Evolutionary conservation across 2,797 vertebrate genomes (phyloP).

Genomic region (Glyptemys insculpta): DNA sequence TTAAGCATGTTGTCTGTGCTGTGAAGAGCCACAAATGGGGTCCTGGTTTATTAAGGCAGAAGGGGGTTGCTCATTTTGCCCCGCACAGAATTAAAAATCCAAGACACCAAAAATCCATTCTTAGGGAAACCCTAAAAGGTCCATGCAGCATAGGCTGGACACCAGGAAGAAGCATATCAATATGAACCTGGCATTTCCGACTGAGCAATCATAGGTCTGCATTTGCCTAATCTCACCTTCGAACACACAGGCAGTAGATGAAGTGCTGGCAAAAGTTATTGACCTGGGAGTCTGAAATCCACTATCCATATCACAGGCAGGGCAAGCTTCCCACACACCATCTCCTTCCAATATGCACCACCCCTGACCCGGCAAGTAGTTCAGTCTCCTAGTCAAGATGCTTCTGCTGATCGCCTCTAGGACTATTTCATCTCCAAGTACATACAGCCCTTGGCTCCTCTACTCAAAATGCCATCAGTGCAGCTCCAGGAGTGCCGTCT

Average conservation of each 20-base stretch:
- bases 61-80: rapidly evolving
- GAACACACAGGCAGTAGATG: background rate
- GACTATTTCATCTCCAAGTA: background rate
- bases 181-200: background rate
- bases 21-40: background rate
- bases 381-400: background rate
- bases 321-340: rapidly evolving
- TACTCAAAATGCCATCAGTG: background rate
- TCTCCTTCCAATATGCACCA: rapidly evolving
- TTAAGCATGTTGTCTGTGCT: background rate
- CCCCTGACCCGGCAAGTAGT: background rate
- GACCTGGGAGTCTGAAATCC: background rate
- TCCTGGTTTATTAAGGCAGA: rapidly evolving
- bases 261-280: slow-evolving; percentile 28
- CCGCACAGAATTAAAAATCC: background rate
- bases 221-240: background rate
- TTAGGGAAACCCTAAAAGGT: rapidly evolving
- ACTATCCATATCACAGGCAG: background rate
- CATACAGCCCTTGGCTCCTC: background rate
- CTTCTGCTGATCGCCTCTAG: background rate
- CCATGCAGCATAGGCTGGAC: rapidly evolving
- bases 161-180: background rate
- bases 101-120: background rate
- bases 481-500: background rate
- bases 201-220: background rate